Evolutionary conservation across 2,113 vertebrate genomes (phyloP).

Genomic region (Pseudois nayaur): DNA sequence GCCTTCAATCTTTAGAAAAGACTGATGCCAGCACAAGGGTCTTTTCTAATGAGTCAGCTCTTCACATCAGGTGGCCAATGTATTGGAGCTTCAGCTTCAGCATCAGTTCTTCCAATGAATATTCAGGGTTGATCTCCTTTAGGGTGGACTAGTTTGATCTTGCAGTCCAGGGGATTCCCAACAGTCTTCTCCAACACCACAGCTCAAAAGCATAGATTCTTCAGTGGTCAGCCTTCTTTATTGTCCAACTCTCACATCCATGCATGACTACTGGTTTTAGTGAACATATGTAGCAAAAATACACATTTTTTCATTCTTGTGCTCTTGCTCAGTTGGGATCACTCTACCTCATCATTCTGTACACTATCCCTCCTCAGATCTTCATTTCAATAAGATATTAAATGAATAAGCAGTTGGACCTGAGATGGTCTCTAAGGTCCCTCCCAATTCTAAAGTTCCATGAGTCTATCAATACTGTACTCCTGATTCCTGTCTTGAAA

Average conservation of each 20-base stretch:
- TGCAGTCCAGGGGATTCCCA: background rate
- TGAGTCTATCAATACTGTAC: background rate
- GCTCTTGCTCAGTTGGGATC: background rate
- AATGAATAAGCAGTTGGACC: background rate
- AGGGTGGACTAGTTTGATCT: background rate
- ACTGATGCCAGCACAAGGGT: background rate
- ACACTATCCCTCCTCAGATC: background rate
- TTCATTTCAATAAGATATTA: background rate
- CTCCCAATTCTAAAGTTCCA: background rate
- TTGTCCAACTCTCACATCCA: too few species aligned
- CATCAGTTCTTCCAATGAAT: background rate
- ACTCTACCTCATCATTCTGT: background rate
- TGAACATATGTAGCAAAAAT: background rate
- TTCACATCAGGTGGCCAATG: background rate
- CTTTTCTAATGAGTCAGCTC: background rate
- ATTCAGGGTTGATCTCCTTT: background rate
- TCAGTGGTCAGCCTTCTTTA: background rate
- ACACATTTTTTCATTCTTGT: background rate
- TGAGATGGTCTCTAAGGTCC: background rate
- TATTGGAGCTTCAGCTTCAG: background rate
- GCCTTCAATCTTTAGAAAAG: background rate
- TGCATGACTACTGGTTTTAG: too few species aligned
- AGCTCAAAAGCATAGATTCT: background rate
- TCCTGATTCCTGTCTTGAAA: conserved; percentile 8
- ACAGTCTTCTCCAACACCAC: background rate